phyloP scores from a whole-genome alignment of 2,797 vertebrate genomes.

The Pseudocheirus occidentalis region DNA sequence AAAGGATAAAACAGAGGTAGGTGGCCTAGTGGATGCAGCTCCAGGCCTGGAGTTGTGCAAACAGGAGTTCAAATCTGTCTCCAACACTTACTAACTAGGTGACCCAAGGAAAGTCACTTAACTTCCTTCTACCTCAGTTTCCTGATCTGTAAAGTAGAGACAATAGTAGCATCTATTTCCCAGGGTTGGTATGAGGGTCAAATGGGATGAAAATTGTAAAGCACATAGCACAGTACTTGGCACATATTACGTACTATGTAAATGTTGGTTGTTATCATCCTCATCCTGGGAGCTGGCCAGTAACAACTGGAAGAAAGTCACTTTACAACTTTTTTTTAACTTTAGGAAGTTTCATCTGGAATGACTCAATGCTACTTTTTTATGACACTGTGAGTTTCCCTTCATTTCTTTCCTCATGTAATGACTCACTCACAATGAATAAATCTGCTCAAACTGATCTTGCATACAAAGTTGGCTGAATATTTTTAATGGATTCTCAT shows the following conservation, averaged over 20 bases:
- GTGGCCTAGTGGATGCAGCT: neutral
- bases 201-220: neutral
- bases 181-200: neutral
- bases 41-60: neutral
- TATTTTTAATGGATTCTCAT: neutral
- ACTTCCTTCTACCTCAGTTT: neutral
- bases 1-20: neutral
- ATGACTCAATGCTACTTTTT: neutral
- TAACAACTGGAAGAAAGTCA: neutral
- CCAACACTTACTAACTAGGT: neutral
- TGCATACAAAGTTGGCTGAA: neutral
- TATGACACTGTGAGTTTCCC: neutral
- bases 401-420: neutral
- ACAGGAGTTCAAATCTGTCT: neutral
- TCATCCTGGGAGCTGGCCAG: neutral
- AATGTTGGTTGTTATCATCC: neutral
- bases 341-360: neutral
- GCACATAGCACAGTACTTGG: neutral
- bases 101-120: neutral
- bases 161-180: neutral
- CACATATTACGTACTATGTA: neutral
- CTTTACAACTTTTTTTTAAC: neutral
- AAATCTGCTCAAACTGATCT: neutral
- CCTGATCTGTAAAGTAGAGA: neutral
- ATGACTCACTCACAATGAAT: neutral